phyloP scores from a whole-genome alignment of 2,888 invertebrate species.

The Cistogaster globosa region DNA sequence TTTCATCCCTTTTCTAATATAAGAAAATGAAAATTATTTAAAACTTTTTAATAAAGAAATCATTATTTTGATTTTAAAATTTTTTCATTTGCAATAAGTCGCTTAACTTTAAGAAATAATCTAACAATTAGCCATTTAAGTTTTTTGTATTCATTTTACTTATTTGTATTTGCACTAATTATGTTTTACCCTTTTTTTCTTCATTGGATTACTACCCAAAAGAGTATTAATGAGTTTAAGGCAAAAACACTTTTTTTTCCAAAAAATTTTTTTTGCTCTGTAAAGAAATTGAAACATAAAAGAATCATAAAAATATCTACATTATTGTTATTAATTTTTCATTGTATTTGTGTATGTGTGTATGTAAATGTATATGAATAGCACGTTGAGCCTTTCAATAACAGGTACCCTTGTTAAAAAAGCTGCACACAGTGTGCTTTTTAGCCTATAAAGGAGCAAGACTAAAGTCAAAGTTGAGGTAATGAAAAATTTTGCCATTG shows the following conservation, averaged over 20 bases:
- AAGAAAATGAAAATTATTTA: no score
- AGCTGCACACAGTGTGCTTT: neutral
- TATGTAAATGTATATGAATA: neutral
- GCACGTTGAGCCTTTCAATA: neutral
- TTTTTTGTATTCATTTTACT: neutral
- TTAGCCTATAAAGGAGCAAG: neutral
- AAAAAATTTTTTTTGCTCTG: no score
- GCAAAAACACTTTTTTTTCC: neutral
- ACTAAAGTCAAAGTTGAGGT: neutral
- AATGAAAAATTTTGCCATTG: no score
- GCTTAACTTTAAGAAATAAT: no score
- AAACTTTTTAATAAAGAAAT: no score
- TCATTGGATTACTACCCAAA: constrained; percentile 17
- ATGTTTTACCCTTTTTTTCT: constrained; percentile 8
- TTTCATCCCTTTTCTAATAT: no score
- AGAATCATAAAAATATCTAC: constrained; percentile 55
- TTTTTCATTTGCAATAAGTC: no score
- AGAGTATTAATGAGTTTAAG: constrained; percentile 7
- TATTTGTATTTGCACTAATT: neutral
- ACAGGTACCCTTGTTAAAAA: neutral
- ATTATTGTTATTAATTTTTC: constrained; percentile 42
- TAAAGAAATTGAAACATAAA: constrained; percentile 40
- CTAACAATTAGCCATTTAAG: no score
- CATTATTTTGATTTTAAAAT: no score
- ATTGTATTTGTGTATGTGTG: constrained; percentile 1